These are phyloP conservation scores for Heliornis fulica DNA, from an alignment of 2,113 vertebrate species.

Conservation along the genomic window DNA sequence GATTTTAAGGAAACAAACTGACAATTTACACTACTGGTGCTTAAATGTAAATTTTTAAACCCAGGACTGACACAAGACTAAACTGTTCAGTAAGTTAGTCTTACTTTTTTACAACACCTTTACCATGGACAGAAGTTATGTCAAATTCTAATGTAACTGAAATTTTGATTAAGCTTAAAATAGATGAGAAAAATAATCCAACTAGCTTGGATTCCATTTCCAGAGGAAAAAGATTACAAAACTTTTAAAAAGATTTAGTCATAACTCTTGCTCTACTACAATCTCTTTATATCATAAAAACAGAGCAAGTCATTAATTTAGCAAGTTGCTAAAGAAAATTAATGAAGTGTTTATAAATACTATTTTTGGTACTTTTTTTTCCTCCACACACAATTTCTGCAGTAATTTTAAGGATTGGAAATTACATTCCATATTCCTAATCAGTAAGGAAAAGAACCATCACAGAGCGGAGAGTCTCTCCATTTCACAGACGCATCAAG, in stretches of 20 bases:
- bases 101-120: not conserved
- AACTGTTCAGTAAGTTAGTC: not conserved
- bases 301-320: not conserved
- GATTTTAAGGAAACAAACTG: not conserved
- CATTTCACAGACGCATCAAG: accelerated
- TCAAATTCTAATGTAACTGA: not conserved
- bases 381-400: not conserved
- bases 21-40: not conserved
- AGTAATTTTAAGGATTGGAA: not conserved
- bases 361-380: not conserved
- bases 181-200: accelerated
- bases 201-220: not conserved
- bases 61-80: not conserved
- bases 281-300: not conserved
- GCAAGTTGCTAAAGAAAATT: not conserved
- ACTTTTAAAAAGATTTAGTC: not conserved
- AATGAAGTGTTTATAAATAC: not conserved
- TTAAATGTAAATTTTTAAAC: not conserved
- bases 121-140: not conserved
- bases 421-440: not conserved
- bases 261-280: not conserved
- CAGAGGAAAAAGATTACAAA: not conserved
- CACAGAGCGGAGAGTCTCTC: not conserved
- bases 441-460: not conserved
- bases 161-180: not conserved